Evolutionary conservation across 2,888 invertebrate species (phyloP).

Genomic region (Dendrolimus pini): DNA sequence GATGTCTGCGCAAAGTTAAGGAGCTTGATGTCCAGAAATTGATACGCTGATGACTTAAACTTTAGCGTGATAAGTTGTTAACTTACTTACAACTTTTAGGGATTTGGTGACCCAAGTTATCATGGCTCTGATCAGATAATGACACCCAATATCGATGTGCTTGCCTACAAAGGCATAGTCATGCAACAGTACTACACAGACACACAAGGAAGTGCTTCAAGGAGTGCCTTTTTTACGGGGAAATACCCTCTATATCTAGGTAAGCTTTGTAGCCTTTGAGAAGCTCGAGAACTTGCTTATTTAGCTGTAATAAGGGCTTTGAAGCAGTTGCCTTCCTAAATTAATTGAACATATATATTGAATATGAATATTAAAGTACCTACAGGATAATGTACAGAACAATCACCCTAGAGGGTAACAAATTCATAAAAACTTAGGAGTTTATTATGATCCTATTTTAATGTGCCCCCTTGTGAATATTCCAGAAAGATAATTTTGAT

Average conservation of each 20-base stretch:
- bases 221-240: slow-evolving; percentile 86
- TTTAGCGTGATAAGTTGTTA: background rate
- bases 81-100: slow-evolving; percentile 69
- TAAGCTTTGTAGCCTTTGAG: slow-evolving; percentile 28
- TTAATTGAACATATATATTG: too few species aligned
- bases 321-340: too few species aligned
- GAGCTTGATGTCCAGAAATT: too few species aligned
- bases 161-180: slow-evolving; percentile 88
- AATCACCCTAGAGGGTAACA: too few species aligned
- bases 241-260: slow-evolving; percentile 88
- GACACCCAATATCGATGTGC: slow-evolving; percentile 90
- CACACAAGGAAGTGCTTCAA: slow-evolving; percentile 85
- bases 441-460: too few species aligned
- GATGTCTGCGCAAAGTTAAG: too few species aligned
- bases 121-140: slow-evolving; percentile 89
- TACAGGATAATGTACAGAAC: too few species aligned
- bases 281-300: background rate
- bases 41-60: background rate
- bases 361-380: too few species aligned
- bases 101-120: slow-evolving; percentile 91
- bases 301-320: too few species aligned
- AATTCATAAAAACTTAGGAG: too few species aligned
- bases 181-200: slow-evolving; percentile 88
- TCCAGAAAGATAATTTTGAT: too few species aligned
- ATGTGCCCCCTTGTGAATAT: too few species aligned